phyloP scores from a whole-genome alignment of 35 echinoderm and acorn worm genomes.

The Heliocidaris erythrogramma region DNA sequence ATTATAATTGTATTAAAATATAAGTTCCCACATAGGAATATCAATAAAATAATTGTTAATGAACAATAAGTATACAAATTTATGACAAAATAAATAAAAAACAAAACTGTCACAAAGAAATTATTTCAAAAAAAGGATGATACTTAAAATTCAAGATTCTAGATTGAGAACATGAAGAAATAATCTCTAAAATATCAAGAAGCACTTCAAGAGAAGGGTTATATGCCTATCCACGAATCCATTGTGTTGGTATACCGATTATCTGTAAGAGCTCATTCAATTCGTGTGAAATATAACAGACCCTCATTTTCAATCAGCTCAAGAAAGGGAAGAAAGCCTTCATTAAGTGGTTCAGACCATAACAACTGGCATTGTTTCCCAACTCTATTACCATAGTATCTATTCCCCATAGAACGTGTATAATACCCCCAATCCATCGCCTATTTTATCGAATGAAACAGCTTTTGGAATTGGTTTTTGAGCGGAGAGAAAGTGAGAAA shows the following conservation, averaged over 20 bases:
- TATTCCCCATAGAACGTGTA: neutral
- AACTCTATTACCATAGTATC: neutral
- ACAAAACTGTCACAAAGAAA: no score
- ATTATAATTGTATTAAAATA: no score
- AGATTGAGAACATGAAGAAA: no score
- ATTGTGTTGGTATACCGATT: neutral
- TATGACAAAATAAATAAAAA: no score
- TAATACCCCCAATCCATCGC: neutral
- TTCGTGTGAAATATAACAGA: neutral
- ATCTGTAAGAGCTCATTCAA: neutral
- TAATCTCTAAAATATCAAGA: no score
- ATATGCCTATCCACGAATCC: no score
- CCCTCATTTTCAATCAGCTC: neutral
- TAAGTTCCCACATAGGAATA: no score
- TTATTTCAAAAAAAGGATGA: no score
- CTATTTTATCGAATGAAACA: conserved; percentile 4
- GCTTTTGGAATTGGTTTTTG: conserved; percentile 1
- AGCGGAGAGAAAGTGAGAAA: neutral
- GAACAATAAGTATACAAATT: no score
- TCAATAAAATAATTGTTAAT: no score
- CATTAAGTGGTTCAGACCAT: neutral
- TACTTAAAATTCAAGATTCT: no score
- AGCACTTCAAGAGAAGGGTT: no score
- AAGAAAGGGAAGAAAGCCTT: neutral
- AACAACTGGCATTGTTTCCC: neutral